Conservation (phyloP, 2,113 vertebrate genomes). For the Rhynchomys soricoides region DNA sequence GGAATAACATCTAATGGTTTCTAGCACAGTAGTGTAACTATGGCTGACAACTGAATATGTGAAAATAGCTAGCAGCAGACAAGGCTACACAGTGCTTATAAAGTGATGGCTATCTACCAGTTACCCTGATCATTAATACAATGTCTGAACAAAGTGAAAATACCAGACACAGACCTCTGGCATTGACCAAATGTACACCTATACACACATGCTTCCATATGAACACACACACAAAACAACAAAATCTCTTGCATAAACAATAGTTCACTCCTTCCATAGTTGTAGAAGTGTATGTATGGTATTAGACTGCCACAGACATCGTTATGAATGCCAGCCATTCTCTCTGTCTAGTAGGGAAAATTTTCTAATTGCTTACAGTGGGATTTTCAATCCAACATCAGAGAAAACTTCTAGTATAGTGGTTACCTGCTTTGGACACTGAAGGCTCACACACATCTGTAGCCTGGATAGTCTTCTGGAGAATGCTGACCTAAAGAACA, state of each 20-base stretch:
- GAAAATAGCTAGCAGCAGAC: neutral
- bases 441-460: constrained; percentile 60
- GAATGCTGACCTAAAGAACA: constrained; percentile 90
- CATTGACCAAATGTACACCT: neutral
- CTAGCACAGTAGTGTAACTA: neutral
- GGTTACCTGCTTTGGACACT: constrained; percentile 81
- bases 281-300: neutral
- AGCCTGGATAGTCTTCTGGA: constrained; percentile 85
- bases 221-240: neutral
- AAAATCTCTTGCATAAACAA: neutral
- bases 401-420: neutral
- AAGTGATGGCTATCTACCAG: neutral
- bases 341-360: neutral
- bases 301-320: neutral
- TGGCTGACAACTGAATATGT: neutral
- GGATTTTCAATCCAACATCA: constrained; percentile 13
- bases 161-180: neutral
- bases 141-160: neutral
- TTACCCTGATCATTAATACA: neutral
- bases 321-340: neutral
- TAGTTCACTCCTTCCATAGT: neutral
- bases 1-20: neutral
- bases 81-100: neutral
- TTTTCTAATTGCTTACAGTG: neutral
- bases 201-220: neutral